phyloP scores from a whole-genome alignment of 2,888 invertebrate species.

The Eremobia ochroleuca region DNA sequence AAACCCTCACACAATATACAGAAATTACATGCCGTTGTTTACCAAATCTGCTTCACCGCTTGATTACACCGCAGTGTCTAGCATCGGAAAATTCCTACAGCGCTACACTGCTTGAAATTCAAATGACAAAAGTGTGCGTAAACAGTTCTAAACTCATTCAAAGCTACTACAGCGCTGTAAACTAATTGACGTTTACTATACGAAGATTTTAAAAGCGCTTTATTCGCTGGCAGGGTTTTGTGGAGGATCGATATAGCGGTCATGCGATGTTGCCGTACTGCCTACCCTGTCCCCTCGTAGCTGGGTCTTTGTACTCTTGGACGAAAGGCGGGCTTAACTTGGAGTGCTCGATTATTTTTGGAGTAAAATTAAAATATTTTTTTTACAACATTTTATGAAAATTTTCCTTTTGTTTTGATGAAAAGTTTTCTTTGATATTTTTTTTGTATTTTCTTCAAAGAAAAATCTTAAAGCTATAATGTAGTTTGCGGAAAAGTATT shows the following conservation, averaged over 20 bases:
- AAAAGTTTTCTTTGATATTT: not conserved
- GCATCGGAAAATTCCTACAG: constrained; percentile 54
- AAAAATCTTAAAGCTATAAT: not conserved
- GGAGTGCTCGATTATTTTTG: constrained; percentile 56
- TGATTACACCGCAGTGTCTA: constrained; percentile 29
- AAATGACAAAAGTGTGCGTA: constrained; percentile 25
- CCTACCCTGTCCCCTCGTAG: constrained; percentile 72
- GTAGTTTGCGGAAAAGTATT: not conserved
- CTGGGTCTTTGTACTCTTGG: constrained; percentile 83
- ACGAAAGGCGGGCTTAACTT: constrained; percentile 78
- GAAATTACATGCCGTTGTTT: not conserved
- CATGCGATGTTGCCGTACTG: constrained; percentile 82
- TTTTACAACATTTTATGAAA: not conserved
- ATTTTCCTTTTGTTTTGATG: not conserved
- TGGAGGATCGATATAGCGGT: constrained; percentile 84
- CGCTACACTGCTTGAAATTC: constrained; percentile 55
- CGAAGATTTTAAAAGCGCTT: constrained; percentile 64
- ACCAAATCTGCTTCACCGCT: constrained; percentile 47
- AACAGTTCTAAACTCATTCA: constrained; percentile 7
- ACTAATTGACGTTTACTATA: not conserved
- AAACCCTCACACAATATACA: constrained; percentile 36
- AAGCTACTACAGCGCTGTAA: constrained; percentile 54
- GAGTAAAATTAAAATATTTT: constrained; percentile 16
- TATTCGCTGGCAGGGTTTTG: constrained; percentile 70
- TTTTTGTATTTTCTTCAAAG: not conserved